Base-by-base conservation (phyloP, 2,797 vertebrate genomes). In the Sebastolobus alascanus region DNA sequence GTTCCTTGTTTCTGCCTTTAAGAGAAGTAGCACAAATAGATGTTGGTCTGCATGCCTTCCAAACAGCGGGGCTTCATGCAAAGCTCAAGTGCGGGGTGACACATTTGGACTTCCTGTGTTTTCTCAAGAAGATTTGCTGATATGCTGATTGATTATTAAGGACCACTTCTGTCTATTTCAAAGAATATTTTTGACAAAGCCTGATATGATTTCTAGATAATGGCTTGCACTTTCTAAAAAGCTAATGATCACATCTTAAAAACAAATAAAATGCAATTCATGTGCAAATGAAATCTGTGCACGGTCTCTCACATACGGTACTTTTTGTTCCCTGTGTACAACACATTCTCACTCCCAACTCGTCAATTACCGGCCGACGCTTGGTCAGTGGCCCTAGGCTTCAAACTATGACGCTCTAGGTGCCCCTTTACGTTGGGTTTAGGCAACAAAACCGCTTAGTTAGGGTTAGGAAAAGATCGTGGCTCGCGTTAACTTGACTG, bases 1-100 rank as follows among this genome's bases (percentile, higher is more conserved):
- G 70, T 86, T 92, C 88, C 85, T 87, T 82, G 74, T 87, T 75
- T 87, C 83, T 88, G 79, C 70, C 65, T 77, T 81, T 37, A 87
- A 90, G 87, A 87, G 93, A 94, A 94, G 91, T 91, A 77, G 38
- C 69, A 55, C 33, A 87, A 91, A 91, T 92, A 91, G 68, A 89
- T 88, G 33, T 25, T 55, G 59, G 54, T 80, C 77, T 90, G 89
- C 55, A 63, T 71, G 31, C 64, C 58, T 75, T 80, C 46, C 67
- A 25, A 85, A 64, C 33, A 38, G 55, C 64, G 52, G 6, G 6
- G 64, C 80, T 63, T 77, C 75, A 61, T 83, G 73, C 67, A 73
- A 27, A 72, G 35, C 54, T 38, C 20, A 35, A 73, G 50, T 64
- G 20, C 35, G 18, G 43, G 4, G n/a, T 61, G 75, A 78, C 31